A percentile compares a stretch with the other conserved stretches of the same genome.
phyloP scores from a whole-genome alignment of 2,113 vertebrate species.

The Corythoichthys haematopterus region DNA sequence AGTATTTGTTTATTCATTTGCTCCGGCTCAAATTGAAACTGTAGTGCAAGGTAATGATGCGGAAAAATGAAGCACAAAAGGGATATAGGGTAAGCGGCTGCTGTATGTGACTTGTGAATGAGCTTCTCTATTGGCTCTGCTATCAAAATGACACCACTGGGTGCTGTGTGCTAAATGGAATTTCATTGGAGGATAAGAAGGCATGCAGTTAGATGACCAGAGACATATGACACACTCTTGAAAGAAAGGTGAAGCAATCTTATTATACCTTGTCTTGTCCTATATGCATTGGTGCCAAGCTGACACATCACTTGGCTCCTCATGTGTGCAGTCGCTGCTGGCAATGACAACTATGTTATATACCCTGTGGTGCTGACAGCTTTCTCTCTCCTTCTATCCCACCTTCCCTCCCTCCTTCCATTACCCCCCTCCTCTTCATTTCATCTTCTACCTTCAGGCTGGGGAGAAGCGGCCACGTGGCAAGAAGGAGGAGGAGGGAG shows the following conservation, averaged over 20 bases:
- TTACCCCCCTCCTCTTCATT: neutral
- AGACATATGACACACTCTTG: slow-evolving; percentile 24
- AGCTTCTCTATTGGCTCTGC: slow-evolving; percentile 39
- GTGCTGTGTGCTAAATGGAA: slow-evolving; percentile 30
- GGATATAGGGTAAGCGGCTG: slow-evolving; percentile 13
- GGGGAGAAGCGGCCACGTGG: slow-evolving; percentile 47
- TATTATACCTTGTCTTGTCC: slow-evolving; percentile 20
- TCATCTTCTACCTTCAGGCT: slow-evolving; percentile 44
- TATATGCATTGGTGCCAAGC: slow-evolving; percentile 38
- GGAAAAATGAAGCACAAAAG: slow-evolving; percentile 3
- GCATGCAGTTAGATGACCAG: slow-evolving; percentile 22
- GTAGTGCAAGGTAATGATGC: slow-evolving; percentile 15
- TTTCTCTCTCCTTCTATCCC: slow-evolving; percentile 45
- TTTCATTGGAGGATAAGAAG: slow-evolving; percentile 31
- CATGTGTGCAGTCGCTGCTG: slow-evolving; percentile 45
- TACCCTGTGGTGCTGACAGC: slow-evolving; percentile 70
- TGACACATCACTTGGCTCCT: slow-evolving; percentile 61
- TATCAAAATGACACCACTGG: slow-evolving; percentile 31
- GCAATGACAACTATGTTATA: slow-evolving; percentile 66
- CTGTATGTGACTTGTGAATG: slow-evolving; percentile 35
- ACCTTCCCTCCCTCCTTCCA: neutral
- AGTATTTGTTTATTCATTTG: slow-evolving; percentile 20
- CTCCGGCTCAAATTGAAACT: slow-evolving; percentile 1
- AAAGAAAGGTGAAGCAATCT: slow-evolving; percentile 39
- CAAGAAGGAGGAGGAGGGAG: slow-evolving; percentile 11